These are phyloP conservation scores for Lepeophtheirus salmonis DNA, from an alignment of 1,140 invertebrate species.

Conservation along the genomic window DNA sequence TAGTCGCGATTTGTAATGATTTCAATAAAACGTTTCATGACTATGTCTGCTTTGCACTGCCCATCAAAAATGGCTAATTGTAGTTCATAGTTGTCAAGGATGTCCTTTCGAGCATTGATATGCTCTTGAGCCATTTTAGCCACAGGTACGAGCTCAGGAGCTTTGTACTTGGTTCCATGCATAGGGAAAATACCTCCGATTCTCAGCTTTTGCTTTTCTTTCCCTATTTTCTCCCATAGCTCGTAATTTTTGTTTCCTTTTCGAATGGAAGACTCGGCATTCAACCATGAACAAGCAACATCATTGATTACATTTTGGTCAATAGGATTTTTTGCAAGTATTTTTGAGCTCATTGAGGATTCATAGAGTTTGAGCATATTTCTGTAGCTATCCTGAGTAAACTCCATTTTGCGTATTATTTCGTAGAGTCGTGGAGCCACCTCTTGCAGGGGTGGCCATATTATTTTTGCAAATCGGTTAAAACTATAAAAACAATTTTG, in stretches of 20 bases:
- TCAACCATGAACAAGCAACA: conserved; percentile 49
- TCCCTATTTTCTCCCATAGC: conserved; percentile 36
- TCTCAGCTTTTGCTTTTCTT: conserved; percentile 34
- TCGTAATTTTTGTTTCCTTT: conserved; percentile 22
- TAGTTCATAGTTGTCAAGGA: conserved; percentile 8
- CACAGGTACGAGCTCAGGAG: conserved; percentile 37
- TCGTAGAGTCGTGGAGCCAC: conserved; percentile 34
- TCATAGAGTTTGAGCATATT: conserved; percentile 33
- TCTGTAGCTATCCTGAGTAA: conserved; percentile 35
- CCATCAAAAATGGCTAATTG: conserved; percentile 32
- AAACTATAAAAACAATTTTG: conserved; percentile 3
- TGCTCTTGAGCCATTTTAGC: not conserved
- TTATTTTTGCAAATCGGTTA: conserved; percentile 5
- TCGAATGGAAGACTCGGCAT: conserved; percentile 27
- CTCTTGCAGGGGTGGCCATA: conserved; percentile 19
- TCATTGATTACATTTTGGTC: conserved; percentile 25
- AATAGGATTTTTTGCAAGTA: conserved; percentile 3
- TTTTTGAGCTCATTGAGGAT: conserved; percentile 24
- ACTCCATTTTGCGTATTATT: conserved; percentile 36
- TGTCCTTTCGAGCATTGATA: not conserved
- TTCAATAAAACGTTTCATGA: conserved; percentile 57
- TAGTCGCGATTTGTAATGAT: conserved; percentile 36
- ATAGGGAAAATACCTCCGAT: conserved; percentile 62
- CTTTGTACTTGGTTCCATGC: conserved; percentile 35
- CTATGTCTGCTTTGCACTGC: conserved; percentile 49